Percentiles rank a stretch among this genome's conserved stretches.
Evolutionary conservation across 2,797 vertebrate genomes (phyloP).

Genomic region (Limosa lapponica): DNA sequence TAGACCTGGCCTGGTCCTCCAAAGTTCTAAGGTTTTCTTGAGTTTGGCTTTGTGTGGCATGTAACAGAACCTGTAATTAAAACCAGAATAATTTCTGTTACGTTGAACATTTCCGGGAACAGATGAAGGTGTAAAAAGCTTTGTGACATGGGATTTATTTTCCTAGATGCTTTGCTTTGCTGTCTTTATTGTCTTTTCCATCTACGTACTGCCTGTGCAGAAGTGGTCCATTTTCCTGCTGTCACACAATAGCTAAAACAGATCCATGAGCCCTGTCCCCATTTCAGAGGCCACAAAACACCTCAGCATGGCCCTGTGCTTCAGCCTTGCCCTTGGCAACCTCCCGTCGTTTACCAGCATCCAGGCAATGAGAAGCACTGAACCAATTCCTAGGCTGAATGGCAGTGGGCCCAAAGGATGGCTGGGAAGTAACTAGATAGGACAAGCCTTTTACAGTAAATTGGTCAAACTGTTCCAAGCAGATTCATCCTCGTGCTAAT

Average conservation of each 20-base stretch:
- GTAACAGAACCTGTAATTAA: not conserved
- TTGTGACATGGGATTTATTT: not conserved
- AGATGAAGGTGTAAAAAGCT: not conserved
- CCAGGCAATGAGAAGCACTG: not conserved
- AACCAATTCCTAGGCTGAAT: not conserved
- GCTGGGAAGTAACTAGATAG: not conserved
- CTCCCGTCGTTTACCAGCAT: fast-evolving
- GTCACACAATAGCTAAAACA: not conserved
- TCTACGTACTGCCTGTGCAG: not conserved
- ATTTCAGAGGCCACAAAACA: not conserved
- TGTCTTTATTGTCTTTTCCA: not conserved
- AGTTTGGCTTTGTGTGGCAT: not conserved
- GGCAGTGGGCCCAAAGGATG: not conserved
- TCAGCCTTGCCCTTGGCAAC: not conserved
- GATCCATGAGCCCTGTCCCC: not conserved
- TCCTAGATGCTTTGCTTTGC: not conserved
- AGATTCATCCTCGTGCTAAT: not conserved
- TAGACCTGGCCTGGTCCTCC: not conserved
- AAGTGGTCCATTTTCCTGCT: not conserved
- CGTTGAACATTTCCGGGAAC: not conserved
- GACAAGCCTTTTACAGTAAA: not conserved
- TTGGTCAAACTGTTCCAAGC: not conserved
- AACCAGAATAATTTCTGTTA: not conserved
- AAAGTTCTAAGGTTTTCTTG: not conserved
- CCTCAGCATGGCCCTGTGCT: not conserved